A percentile compares a stretch with the other conserved stretches of the same genome.
Evolutionary conservation across 2,797 vertebrate species (phyloP).

Genomic region (Scolopax bukidnonensis): DNA sequence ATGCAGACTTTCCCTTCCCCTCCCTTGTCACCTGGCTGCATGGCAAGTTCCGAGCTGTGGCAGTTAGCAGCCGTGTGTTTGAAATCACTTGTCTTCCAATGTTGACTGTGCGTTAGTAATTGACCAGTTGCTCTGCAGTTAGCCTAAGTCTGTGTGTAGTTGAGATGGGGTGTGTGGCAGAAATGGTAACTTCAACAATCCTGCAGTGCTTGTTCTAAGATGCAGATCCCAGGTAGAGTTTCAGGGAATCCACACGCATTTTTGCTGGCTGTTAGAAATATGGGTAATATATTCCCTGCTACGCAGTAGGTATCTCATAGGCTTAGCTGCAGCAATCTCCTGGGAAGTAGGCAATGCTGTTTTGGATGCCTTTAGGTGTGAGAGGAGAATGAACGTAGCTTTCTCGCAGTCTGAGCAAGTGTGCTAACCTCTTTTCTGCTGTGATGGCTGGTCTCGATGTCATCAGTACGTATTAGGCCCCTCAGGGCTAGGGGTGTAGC

Average conservation of each 20-base stretch:
- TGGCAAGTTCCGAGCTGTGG: fast-evolving
- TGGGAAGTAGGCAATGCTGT: not conserved
- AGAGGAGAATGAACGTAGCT: fast-evolving
- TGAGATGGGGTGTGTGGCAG: fast-evolving
- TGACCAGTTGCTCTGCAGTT: fast-evolving
- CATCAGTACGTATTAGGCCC: not conserved
- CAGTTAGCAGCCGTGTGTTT: not conserved
- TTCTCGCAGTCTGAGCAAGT: not conserved
- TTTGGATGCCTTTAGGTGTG: not conserved
- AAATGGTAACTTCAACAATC: fast-evolving
- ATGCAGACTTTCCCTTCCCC: too few relatives aligned
- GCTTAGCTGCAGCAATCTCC: not conserved
- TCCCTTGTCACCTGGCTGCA: fast-evolving
- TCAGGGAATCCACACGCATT: fast-evolving
- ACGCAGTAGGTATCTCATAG: fast-evolving
- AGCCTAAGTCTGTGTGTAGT: fast-evolving
- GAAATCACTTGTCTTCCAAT: not conserved
- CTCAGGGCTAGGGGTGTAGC: not conserved
- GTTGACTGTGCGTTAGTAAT: not conserved
- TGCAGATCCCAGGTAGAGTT: not conserved
- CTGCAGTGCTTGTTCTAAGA: not conserved
- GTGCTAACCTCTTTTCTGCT: not conserved
- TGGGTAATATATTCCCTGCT: not conserved
- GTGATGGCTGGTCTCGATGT: not conserved
- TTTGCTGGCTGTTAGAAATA: not conserved